phyloP scores from a whole-genome alignment of 2,888 invertebrate genomes.

The Erebia aethiops region DNA sequence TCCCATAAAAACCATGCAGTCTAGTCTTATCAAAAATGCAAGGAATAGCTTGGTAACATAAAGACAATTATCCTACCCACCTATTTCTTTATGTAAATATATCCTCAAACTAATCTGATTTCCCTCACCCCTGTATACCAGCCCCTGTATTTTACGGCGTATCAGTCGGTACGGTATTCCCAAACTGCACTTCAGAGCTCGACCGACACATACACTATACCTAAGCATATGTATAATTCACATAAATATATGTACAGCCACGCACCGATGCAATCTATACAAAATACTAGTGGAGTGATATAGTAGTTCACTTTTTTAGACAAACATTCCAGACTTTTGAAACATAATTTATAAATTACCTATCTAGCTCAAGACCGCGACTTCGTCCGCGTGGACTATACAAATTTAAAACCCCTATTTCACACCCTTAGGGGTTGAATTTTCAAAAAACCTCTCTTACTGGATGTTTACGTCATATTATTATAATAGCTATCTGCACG shows the following conservation, averaged over 20 bases:
- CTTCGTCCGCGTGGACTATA: too few relatives aligned
- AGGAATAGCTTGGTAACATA: background rate
- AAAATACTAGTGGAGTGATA: constrained; percentile 34
- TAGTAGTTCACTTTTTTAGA: too few relatives aligned
- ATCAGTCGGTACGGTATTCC: constrained; percentile 82
- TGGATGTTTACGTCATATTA: too few relatives aligned
- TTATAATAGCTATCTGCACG: too few relatives aligned
- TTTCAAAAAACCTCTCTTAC: too few relatives aligned
- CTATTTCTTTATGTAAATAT: background rate
- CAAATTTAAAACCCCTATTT: too few relatives aligned
- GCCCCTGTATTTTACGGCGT: constrained; percentile 71
- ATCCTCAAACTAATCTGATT: constrained; percentile 35
- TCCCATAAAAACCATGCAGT: too few relatives aligned
- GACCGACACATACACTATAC: constrained; percentile 59
- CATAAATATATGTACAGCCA: constrained; percentile 22
- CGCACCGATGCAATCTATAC: constrained; percentile 38
- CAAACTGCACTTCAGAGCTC: constrained; percentile 81
- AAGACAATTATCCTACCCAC: background rate
- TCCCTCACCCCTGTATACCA: constrained; percentile 46
- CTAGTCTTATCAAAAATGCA: too few relatives aligned
- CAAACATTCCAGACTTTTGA: background rate
- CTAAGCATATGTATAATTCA: constrained; percentile 37
- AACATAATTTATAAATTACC: too few relatives aligned
- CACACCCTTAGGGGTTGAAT: too few relatives aligned
- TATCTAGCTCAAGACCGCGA: too few relatives aligned